Evolutionary conservation across 2,113 vertebrate genomes (phyloP), one percentile per base, ranked within the genome.

Genomic region (Verasper variegatus): DNA sequence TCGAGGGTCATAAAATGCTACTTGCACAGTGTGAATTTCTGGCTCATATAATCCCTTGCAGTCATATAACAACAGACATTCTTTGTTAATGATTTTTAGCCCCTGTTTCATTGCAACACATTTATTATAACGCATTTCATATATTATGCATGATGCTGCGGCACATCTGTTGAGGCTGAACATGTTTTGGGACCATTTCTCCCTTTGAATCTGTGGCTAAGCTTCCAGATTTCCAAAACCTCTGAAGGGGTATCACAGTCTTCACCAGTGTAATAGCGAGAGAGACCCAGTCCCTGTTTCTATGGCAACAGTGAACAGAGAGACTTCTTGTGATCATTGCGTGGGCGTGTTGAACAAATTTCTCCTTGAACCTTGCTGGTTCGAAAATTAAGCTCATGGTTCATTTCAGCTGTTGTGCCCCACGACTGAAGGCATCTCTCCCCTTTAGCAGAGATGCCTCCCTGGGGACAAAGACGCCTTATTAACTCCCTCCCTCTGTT

Each of bases 221-320:
- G 85, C 83, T 76, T 78, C 64, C 60, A 70, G 49, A 61, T 86
- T 80, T 72, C 40, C 52, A 51, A 57, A 71, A 60, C 27, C 42
- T 66, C 68, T 61, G n/a, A 86, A 57, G 78, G 82, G 24, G 82
- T 35, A 75, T 85, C 84, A 80, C 64, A 37, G 55, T 23, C 66
- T 71, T 71, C 68, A 88, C 66, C 60, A 76, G 74, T 58, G 14
- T 5, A 12, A 27, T 26, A 37, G 59, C 67, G 55, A 82, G 69
- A 80, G 71, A 83, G 71, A 82, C 74, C 73, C 74, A 54, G 59
- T 69, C 76, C 82, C 35, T 83, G 92, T 93, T 91, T 85, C 91
- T 84, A 93, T 91, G 84, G 92, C 76, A 93, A 94, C 92, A 70
- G 80, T 1, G 72, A 80, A 86, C 78, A 85, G 77, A 89, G 69